Evolutionary conservation across 2,888 invertebrate species (phyloP).

Genomic region (Noctuana brunneofusca): DNA sequence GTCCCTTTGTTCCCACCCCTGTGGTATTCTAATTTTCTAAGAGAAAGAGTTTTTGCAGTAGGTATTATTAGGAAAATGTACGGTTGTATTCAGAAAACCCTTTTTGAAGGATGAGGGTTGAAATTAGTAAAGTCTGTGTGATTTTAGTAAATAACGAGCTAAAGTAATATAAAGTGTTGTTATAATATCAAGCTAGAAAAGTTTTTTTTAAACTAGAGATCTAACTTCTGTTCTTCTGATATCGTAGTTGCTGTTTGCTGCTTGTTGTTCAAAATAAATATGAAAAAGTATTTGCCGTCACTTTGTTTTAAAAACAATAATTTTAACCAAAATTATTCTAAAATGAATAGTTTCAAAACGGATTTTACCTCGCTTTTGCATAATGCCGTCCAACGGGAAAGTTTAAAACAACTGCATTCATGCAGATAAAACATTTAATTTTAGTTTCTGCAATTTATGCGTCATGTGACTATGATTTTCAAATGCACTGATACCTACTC

Average conservation of each 20-base stretch:
- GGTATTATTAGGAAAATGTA: slow-evolving; percentile 23
- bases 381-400: slow-evolving; percentile 14
- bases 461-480: neutral
- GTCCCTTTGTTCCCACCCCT: no score
- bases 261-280: neutral
- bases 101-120: slow-evolving; percentile 6
- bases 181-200: no score
- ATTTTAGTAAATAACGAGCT: neutral
- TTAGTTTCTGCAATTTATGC: slow-evolving; percentile 1
- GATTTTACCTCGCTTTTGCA: slow-evolving; percentile 8
- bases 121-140: neutral
- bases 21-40: slow-evolving; percentile 23
- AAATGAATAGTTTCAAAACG: slow-evolving; percentile 15
- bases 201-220: no score
- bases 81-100: slow-evolving; percentile 4
- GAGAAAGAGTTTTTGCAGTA: slow-evolving; percentile 13
- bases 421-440: slow-evolving; percentile 27
- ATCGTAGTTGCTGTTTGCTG: no score
- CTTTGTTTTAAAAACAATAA: neutral
- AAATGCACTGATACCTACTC: no score
- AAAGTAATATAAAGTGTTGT: neutral
- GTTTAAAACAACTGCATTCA: slow-evolving; percentile 27
- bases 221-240: no score
- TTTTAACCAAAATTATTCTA: slow-evolving; percentile 10
- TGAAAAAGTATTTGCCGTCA: neutral